Evolutionary conservation across 1,140 invertebrate genomes (phyloP), one percentile per base, ranked within the genome.

Genomic region (Procambarus clarkii): DNA sequence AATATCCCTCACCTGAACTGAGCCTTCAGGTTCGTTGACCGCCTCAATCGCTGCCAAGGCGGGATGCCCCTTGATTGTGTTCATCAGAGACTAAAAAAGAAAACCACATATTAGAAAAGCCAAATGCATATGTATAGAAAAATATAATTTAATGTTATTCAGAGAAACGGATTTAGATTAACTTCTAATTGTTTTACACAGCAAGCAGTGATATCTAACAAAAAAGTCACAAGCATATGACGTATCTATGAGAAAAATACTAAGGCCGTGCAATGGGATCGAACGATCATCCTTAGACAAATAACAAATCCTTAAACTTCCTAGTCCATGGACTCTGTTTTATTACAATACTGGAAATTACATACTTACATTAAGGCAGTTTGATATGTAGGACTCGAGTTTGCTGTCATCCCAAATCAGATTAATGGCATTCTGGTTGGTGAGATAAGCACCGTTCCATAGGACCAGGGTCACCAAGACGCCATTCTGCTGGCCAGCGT

Each of bases 21-120:
- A 93, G n/a, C 94, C 95, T 92, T 95, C 95, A 3, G 94, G 94
- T 88, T 95, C 95, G 85, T 95, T 95, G 82, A 95, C 94, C 13
- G 94, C 94, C 82, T 95, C 94, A 94, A 94, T 95, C 48, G 94
- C 94, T 4, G 94, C 94, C 15, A 95, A 92, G 5, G 94, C 94
- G 2, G 94, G 94, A 79, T 95, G 94, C 34, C 93, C 93, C 54
- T 94, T 94, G 21, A 95, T 93, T 0, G 93, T 94, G 21, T 88
- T 88, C 13, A 93, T 93, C 81, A 93, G 83, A 94, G 94, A 94
- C 93, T 93, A 64, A 93, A 93, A n/a, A 4, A 64, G 18, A n/a
- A 64, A 15, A 64, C 9, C 15, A 64, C 60, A 15, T n/a, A 18
- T 34, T 34, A 34, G 34, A 34, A 34, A 34, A 34, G 34, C 34